phyloP scores from a whole-genome alignment of 2,888 invertebrate genomes.

The Aspidapion aeneum region DNA sequence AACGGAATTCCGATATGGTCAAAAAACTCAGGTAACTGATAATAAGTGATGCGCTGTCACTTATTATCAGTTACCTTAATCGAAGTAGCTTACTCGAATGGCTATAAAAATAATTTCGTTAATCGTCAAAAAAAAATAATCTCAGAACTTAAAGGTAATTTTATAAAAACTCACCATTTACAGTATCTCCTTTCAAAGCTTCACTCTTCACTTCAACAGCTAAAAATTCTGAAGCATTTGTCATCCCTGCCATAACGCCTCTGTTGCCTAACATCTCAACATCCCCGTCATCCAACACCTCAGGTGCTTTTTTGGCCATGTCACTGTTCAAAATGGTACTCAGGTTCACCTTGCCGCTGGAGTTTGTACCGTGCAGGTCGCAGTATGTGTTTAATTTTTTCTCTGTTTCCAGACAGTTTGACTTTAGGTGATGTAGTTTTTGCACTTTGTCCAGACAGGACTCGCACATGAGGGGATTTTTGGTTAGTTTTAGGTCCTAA shows the following conservation, averaged over 20 bases:
- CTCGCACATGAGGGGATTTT: constrained; percentile 17
- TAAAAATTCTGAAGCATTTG: constrained; percentile 4
- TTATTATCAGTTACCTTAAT: too few relatives aligned
- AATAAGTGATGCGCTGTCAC: too few relatives aligned
- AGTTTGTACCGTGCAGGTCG: not conserved
- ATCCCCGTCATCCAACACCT: too few relatives aligned
- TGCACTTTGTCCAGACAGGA: constrained; percentile 14
- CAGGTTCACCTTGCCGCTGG: not conserved
- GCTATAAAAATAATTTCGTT: too few relatives aligned
- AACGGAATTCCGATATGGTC: too few relatives aligned
- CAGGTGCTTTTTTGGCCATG: too few relatives aligned
- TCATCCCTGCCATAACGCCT: not conserved
- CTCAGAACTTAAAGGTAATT: too few relatives aligned
- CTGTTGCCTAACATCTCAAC: not conserved
- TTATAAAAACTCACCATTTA: too few relatives aligned
- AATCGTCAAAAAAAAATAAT: too few relatives aligned
- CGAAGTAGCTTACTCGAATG: too few relatives aligned
- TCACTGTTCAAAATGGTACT: constrained; percentile 10
- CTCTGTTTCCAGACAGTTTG: constrained; percentile 14
- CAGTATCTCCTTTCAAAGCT: too few relatives aligned
- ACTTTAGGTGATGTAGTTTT: constrained; percentile 15
- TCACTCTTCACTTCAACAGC: not conserved
- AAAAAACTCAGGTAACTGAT: too few relatives aligned
- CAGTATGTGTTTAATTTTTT: constrained; percentile 9
- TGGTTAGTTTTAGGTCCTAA: constrained; percentile 15